Base-by-base conservation (phyloP, 2,113 vertebrate species). In the Ammodytes marinus region DNA sequence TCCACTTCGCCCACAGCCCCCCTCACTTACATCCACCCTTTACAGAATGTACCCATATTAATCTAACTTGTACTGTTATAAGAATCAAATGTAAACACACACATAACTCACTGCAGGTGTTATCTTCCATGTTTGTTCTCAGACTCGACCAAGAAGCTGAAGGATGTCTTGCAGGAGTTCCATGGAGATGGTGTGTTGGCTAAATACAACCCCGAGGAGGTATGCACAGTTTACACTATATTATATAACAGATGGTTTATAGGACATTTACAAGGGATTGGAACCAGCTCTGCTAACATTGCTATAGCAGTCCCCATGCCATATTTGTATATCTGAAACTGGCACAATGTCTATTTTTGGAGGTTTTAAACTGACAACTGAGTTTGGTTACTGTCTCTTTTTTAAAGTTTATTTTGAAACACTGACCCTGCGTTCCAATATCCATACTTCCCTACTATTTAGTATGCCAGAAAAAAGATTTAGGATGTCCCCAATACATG, bases 111-210 rank as follows among this genome's bases (percentile, higher is more conserved):
- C 27, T 27, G 27, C 27, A 27, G 27, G 27, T 27, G 1, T 1
- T 27, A 27, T 27, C 27, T 27, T 60, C 1, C 0, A 43, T 75
- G 64, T 92, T 65, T 93, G 90, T 67, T 43, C 88, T 40, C 72
- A 99, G 97, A 99, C 95, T 97, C 98, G 9, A 97, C 95, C 69
- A 99, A 99, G 96, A 98, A 98, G 95, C 95, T 99, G 88, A 97
- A 97, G 80, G 97, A 99, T 85, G 98, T 98, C 87, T 93, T 99
- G 82, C 96, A 97, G 95, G 98, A 99, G 94, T 99, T 99, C 93
- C 97, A 99, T 89, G 96, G 97, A 88, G 96, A 95, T 89, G 97
- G 97, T 27, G 96, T 99, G 66, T 92, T 98, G 95, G 96, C 96
- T 85, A 98, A 97, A 88, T 99, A 98, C 87, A 98, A 99, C 92